phyloP scores from a whole-genome alignment of 1,140 invertebrate species.

The Danaus melanippus region DNA sequence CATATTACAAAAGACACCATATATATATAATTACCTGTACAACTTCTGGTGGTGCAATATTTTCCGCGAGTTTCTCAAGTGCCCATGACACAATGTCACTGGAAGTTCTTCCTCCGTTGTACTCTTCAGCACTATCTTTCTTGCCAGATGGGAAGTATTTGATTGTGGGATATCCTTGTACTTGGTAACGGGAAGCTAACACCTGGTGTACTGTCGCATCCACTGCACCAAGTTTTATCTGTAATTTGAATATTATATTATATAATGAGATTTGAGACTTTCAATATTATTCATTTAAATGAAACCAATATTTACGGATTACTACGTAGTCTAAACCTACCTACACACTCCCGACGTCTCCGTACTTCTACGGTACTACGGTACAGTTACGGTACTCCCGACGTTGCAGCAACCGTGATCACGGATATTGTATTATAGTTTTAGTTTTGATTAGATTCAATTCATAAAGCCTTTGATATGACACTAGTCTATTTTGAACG shows the following conservation, averaged over 20 bases:
- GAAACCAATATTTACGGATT: too few species aligned
- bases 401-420: too few species aligned
- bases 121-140: constrained; percentile 85
- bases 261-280: background rate
- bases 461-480: too few species aligned
- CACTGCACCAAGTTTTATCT: constrained; percentile 94
- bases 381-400: too few species aligned
- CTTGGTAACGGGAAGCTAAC: constrained; percentile 84
- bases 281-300: too few species aligned
- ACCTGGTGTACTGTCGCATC: constrained; percentile 94
- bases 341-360: too few species aligned
- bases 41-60: constrained; percentile 92
- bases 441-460: too few species aligned
- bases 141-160: constrained; percentile 93
- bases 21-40: constrained; percentile 73
- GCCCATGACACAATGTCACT: constrained; percentile 95
- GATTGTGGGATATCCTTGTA: constrained; percentile 97
- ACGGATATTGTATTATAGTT: too few species aligned
- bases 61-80: constrained; percentile 87
- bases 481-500: too few species aligned
- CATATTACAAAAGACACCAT: too few species aligned
- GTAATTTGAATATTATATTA: constrained; percentile 9
- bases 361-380: too few species aligned
- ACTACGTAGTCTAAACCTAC: too few species aligned
- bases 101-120: constrained; percentile 92